Base-by-base conservation (phyloP, 2,888 invertebrate genomes). In the Campaea margaritaria region DNA sequence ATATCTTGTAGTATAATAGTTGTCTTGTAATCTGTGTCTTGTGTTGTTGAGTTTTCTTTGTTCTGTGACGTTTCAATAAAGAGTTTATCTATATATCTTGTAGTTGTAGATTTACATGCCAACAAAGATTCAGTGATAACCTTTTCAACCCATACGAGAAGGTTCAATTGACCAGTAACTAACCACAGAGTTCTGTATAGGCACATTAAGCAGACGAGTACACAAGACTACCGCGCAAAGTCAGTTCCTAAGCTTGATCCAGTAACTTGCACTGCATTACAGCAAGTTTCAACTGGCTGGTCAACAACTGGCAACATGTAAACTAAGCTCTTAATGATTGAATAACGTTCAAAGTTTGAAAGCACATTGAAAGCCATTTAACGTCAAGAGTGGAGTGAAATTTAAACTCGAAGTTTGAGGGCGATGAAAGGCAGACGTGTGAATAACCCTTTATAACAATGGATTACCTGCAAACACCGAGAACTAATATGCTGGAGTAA, bases 351-450 rank as follows among this genome's bases (percentile, higher is more conserved):
- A 60, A 64, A 65, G 49, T 68, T 64, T 58, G 49, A 53, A 45
- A 62, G 55, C 58, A 64, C 60, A 66, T 64, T 66, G 54, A 65
- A 64, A 64, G 47, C 64, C 64, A 61, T 64, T 65, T 63, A 66
- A 58, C 57, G 34, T 48, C 57, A 57, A 54, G 58, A 59, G 58
- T 55, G 52, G 49, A 64, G 58, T 58, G 58, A 62, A 62, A 64
- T 65, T 65, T 60, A 65, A 62, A 61, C 58, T 56, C 49, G n/a
- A 60, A 60, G 56, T 63, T 61, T 12, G 47, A 65, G 68, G 66
- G 28, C 63, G 58, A 44, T 56, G 56, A 63, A 68, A 66, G 66
- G 56, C 66, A 66, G 61, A 63, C 62, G 59, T 62, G 68, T 68
- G 65, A 65, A 65, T 65, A 68, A 64, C 64, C 65, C 60, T 60